These are phyloP conservation scores for Aspidiotus rigidus DNA, from an alignment of 2,888 invertebrate genomes.

Conservation along the genomic window DNA sequence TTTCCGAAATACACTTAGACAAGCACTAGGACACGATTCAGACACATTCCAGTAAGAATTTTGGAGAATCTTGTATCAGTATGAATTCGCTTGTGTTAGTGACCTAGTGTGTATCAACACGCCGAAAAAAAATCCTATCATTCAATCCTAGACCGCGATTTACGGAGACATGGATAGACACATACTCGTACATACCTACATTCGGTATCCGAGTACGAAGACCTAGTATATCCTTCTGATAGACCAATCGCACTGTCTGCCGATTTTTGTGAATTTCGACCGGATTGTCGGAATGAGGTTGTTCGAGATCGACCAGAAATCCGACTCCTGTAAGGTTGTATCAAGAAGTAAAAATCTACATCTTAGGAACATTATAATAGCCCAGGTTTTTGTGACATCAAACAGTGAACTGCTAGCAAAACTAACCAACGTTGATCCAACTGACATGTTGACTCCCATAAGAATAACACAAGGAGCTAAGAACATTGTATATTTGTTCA, in stretches of 20 bases:
- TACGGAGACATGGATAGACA: not conserved
- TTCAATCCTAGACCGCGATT: too few species aligned
- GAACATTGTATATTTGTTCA: too few species aligned
- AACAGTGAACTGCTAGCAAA: not conserved
- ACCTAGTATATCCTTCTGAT: conserved; percentile 49
- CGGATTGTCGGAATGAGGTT: conserved; percentile 39
- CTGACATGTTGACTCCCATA: too few species aligned
- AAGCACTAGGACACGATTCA: too few species aligned
- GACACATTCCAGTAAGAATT: too few species aligned
- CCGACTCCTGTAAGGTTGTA: conserved; percentile 13
- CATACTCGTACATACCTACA: conserved; percentile 49
- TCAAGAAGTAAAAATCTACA: not conserved
- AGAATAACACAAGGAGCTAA: too few species aligned
- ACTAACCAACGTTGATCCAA: not conserved
- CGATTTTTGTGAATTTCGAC: conserved; percentile 45
- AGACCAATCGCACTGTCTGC: conserved; percentile 55
- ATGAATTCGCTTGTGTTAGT: too few species aligned
- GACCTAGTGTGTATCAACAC: too few species aligned
- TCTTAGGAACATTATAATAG: not conserved
- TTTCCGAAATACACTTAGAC: too few species aligned
- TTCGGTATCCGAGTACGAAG: conserved; percentile 66
- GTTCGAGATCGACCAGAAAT: conserved; percentile 36
- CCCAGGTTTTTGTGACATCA: too few species aligned
- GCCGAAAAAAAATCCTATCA: too few species aligned
- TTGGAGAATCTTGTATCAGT: too few species aligned